These are phyloP conservation scores for Sarcophilus harrisii DNA, from an alignment of 2,797 vertebrate species.

Conservation along the genomic window DNA sequence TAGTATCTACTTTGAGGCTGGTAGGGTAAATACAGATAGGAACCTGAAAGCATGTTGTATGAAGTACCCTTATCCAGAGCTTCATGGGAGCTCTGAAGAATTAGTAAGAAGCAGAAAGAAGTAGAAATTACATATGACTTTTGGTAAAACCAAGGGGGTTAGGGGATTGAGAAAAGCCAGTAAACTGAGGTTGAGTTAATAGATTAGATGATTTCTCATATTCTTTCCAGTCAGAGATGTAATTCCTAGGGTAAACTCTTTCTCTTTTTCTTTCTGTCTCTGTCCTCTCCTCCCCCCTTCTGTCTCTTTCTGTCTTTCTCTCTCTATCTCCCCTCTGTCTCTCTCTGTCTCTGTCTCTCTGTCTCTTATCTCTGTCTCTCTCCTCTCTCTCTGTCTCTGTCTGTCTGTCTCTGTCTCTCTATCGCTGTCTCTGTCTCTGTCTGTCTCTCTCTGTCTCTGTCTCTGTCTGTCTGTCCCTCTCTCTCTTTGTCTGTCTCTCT, in stretches of 20 bases:
- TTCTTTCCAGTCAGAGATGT: slow-evolving; percentile 32
- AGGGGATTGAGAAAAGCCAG: background rate
- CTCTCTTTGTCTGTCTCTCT: too few relatives aligned
- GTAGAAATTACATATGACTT: background rate
- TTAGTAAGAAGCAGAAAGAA: background rate
- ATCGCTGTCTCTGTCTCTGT: too few relatives aligned
- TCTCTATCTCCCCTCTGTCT: too few relatives aligned
- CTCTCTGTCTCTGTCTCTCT: too few relatives aligned
- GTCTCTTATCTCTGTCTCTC: too few relatives aligned
- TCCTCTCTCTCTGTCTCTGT: background rate
- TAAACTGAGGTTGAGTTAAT: slow-evolving; percentile 14
- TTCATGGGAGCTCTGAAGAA: background rate
- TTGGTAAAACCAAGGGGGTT: background rate
- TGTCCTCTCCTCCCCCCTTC: too few relatives aligned
- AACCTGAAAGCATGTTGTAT: background rate
- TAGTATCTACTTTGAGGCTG: background rate
- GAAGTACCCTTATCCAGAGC: background rate
- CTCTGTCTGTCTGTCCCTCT: too few relatives aligned
- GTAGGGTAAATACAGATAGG: background rate
- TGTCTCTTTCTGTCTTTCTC: background rate
- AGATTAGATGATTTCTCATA: background rate
- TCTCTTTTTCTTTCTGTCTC: too few relatives aligned
- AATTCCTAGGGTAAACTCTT: slow-evolving; percentile 64
- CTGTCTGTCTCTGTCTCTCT: background rate
- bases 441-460: too few relatives aligned